Conservation (phyloP, 2,113 vertebrate genomes). For the Hypomesus transpacificus region DNA sequence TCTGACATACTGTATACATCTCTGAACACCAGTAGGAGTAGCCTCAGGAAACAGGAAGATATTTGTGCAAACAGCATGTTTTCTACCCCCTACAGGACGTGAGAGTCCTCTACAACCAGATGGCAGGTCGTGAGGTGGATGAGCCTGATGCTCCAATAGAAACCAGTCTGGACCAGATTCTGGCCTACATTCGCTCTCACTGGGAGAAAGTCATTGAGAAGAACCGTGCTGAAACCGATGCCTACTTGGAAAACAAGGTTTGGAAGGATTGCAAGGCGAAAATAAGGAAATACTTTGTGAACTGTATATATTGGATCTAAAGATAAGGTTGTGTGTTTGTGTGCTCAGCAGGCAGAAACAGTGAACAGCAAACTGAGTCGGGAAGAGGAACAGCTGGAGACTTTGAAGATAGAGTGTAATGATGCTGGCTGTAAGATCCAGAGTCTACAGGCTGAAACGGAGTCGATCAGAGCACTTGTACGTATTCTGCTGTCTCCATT, state of each 20-base stretch:
- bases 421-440: conserved; percentile 83
- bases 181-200: conserved; percentile 83
- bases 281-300: not conserved
- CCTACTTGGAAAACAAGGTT: conserved; percentile 83
- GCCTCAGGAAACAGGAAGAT: too few species aligned
- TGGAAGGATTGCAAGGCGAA: conserved; percentile 2
- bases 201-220: conserved; percentile 89
- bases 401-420: conserved; percentile 78
- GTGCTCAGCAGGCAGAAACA: conserved; percentile 64
- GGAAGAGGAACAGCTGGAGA: conserved; percentile 80
- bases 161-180: conserved; percentile 85
- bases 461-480: conserved; percentile 90
- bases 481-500: conserved; percentile 19
- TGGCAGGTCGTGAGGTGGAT: conserved; percentile 83
- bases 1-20: too few species aligned
- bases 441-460: conserved; percentile 88
- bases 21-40: too few species aligned
- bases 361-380: conserved; percentile 68
- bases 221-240: conserved; percentile 78
- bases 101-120: conserved; percentile 83
- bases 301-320: not conserved
- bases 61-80: not conserved
- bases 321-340: not conserved
- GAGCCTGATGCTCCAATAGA: conserved; percentile 77
- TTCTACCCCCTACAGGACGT: conserved; percentile 77